Percentiles rank a stretch among this genome's conserved stretches.
These are phyloP conservation scores for Acrocephalus scirpaceus DNA, from an alignment of 2,797 vertebrate species.

Conservation along the genomic window DNA sequence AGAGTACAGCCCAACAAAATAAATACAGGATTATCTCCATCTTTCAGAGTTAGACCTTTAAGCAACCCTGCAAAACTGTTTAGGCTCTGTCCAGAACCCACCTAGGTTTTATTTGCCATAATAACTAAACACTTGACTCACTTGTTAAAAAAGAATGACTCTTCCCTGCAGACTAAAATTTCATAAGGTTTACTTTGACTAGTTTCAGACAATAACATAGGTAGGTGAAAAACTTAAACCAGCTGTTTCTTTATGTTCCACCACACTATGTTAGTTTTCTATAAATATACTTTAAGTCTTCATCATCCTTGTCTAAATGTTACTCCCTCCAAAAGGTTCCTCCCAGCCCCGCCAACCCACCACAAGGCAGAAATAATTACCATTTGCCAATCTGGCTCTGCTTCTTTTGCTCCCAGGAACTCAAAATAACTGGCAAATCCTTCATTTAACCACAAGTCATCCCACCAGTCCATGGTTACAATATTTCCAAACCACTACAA, in stretches of 20 bases:
- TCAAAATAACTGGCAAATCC: slow-evolving; percentile 98
- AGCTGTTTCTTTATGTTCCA: background rate
- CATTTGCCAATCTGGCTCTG: slow-evolving; percentile 89
- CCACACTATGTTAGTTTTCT: background rate
- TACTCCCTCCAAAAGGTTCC: background rate
- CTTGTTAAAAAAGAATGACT: background rate
- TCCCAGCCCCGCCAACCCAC: background rate
- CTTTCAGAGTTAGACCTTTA: background rate
- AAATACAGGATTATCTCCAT: background rate
- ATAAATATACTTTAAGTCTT: background rate
- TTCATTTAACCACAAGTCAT: slow-evolving; percentile 97
- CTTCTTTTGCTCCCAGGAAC: slow-evolving; percentile 83
- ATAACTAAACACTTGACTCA: background rate
- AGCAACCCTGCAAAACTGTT: background rate
- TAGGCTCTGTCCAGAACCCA: background rate
- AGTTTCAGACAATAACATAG: background rate
- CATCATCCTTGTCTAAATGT: background rate
- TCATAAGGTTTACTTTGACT: background rate
- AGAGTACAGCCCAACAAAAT: background rate
- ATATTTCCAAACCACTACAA: slow-evolving; percentile 97
- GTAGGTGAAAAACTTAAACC: background rate
- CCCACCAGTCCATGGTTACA: slow-evolving; percentile 99
- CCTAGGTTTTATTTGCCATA: background rate
- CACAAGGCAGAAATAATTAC: slow-evolving; percentile 73
- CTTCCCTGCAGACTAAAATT: background rate